Percentiles rank a stretch among this genome's conserved stretches.
These are phyloP conservation scores for Ophion slaviceki DNA, from an alignment of 2,888 invertebrate species.

Conservation along the genomic window DNA sequence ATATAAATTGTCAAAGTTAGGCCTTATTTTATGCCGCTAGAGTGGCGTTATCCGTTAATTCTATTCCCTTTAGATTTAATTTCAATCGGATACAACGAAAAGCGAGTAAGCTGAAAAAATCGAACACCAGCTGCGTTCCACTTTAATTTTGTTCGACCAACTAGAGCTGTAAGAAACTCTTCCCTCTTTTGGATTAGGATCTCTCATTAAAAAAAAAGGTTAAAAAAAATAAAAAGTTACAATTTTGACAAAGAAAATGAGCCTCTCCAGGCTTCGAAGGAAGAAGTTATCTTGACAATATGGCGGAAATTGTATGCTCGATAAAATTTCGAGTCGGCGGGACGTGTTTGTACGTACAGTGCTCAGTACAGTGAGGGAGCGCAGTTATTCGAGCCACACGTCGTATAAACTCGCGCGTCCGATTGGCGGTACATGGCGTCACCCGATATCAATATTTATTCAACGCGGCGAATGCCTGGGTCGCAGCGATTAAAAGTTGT, in stretches of 20 bases:
- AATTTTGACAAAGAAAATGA: background rate
- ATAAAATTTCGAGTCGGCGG: conserved; percentile 19
- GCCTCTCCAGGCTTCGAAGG: background rate
- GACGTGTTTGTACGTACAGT: conserved; percentile 25
- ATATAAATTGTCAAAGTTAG: no score
- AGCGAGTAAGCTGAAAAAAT: no score
- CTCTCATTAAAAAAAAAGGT: no score
- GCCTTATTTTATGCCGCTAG: no score
- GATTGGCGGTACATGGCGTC: conserved; percentile 78
- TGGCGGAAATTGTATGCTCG: conserved; percentile 19
- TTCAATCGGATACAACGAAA: no score
- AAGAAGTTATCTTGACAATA: conserved; percentile 24
- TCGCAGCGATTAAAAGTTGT: conserved; percentile 80
- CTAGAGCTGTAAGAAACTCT: no score
- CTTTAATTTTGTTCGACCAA: no score
- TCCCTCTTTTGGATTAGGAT: no score
- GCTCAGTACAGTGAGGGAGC: conserved; percentile 32
- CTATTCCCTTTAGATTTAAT: no score
- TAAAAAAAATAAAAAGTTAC: background rate
- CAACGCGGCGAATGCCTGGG: conserved; percentile 78
- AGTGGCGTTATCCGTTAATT: no score
- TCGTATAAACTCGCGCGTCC: conserved; percentile 72
- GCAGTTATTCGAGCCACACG: conserved; percentile 64
- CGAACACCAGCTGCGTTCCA: no score
- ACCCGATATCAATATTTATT: conserved; percentile 82